Evolutionary conservation across 2,113 vertebrate genomes (phyloP).

Genomic region (Osmerus mordax): DNA sequence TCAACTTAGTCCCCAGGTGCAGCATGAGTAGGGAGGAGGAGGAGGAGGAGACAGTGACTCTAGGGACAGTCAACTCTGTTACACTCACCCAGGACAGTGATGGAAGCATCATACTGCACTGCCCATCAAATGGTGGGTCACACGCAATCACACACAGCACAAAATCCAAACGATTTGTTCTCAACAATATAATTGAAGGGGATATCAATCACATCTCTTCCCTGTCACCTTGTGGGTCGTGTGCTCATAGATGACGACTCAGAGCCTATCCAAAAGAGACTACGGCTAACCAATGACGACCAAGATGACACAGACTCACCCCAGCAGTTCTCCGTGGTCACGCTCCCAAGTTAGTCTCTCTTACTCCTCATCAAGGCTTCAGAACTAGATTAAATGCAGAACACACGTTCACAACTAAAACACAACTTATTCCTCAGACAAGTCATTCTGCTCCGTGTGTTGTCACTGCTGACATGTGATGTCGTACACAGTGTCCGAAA

Average conservation of each 20-base stretch:
- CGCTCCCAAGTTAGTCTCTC: conserved; percentile 84
- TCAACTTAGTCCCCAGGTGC: conserved; percentile 58
- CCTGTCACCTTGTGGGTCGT: not conserved
- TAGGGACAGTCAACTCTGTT: conserved; percentile 87
- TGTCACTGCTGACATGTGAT: not conserved
- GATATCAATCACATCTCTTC: not conserved
- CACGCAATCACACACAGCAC: conserved; percentile 8
- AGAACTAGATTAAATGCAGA: not conserved
- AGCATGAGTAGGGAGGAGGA: conserved; percentile 92
- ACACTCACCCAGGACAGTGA: conserved; percentile 90
- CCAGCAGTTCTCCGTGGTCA: conserved; percentile 86
- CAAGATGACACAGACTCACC: conserved; percentile 76
- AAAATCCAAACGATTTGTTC: not conserved
- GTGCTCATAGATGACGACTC: conserved; percentile 74
- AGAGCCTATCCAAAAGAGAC: conserved; percentile 85
- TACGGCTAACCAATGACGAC: conserved; percentile 83
- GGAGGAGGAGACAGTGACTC: conserved; percentile 79
- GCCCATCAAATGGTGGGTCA: conserved; percentile 80
- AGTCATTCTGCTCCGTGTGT: not conserved
- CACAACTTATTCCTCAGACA: not conserved
- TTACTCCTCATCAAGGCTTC: not conserved
- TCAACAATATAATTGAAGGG: not conserved
- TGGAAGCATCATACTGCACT: conserved; percentile 92
- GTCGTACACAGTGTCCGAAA: conserved; percentile 80
- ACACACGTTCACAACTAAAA: not conserved